A percentile compares a stretch with the other conserved stretches of the same genome.
Conservation (phyloP, 2,113 vertebrate genomes). For the Furnarius figulus region DNA sequence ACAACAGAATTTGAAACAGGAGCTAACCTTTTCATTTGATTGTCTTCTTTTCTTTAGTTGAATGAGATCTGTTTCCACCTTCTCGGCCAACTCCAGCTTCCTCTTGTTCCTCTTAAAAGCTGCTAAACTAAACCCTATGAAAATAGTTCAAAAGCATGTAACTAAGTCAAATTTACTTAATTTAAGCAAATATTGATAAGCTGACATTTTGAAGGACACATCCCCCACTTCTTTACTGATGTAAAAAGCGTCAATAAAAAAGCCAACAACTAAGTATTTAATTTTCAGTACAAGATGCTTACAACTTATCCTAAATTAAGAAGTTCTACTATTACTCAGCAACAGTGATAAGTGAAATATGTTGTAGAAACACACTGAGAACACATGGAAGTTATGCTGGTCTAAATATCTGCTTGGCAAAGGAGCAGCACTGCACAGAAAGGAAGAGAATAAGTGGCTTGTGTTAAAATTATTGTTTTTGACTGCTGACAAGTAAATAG, state of each 20-base stretch:
- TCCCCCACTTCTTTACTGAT: not conserved
- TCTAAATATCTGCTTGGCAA: slow-evolving; percentile 9
- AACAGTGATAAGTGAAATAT: not conserved
- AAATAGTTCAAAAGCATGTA: slow-evolving; percentile 54
- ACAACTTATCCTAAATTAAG: not conserved
- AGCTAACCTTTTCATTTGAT: slow-evolving; percentile 92
- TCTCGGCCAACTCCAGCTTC: slow-evolving; percentile 97
- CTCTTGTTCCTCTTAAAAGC: slow-evolving; percentile 98
- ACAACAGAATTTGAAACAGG: slow-evolving; percentile 2
- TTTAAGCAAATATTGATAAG: not conserved
- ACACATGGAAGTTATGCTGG: not conserved
- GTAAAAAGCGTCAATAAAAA: not conserved
- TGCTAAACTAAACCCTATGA: slow-evolving; percentile 95
- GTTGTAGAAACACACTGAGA: not conserved
- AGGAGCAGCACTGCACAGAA: slow-evolving; percentile 13
- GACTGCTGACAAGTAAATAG: slow-evolving; percentile 57
- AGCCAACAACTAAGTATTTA: not conserved
- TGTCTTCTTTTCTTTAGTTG: slow-evolving; percentile 93
- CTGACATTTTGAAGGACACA: not conserved
- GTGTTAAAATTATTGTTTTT: slow-evolving; percentile 26
- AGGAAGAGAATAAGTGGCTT: not conserved
- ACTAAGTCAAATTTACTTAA: not conserved
- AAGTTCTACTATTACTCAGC: not conserved
- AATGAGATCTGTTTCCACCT: slow-evolving; percentile 90
- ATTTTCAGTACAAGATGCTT: not conserved